These are phyloP conservation scores for Acanthornis magna DNA, from an alignment of 2,797 vertebrate species.

Conservation along the genomic window DNA sequence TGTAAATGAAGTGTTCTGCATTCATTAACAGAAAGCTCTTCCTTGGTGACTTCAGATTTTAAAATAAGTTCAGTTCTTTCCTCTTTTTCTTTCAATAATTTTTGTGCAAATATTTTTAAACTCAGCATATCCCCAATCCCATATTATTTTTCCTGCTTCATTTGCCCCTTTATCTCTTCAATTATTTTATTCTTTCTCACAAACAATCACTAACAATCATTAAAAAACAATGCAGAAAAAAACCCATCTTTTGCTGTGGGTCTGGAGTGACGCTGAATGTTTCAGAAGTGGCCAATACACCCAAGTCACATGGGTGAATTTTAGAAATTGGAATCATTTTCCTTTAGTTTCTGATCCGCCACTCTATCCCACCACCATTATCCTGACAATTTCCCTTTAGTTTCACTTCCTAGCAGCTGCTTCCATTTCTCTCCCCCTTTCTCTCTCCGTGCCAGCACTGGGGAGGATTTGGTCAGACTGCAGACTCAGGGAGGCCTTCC, in stretches of 20 bases:
- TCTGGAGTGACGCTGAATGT: background rate
- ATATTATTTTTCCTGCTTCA: background rate
- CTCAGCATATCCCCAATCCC: background rate
- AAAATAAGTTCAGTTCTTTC: background rate
- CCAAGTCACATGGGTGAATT: rapidly evolving
- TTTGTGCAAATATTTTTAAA: background rate
- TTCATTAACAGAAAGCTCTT: background rate
- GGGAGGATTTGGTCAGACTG: background rate
- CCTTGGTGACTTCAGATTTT: background rate
- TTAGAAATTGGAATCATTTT: background rate
- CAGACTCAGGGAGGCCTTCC: background rate
- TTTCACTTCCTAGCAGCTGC: constrained; percentile 9
- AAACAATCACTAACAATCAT: background rate
- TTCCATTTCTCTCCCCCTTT: background rate
- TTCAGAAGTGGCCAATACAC: background rate
- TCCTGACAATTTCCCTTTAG: background rate
- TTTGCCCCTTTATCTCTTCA: background rate
- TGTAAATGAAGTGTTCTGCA: background rate
- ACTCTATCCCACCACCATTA: background rate
- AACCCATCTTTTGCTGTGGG: rapidly evolving
- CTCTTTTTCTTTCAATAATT: background rate
- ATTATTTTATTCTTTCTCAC: background rate
- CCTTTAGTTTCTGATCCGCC: background rate
- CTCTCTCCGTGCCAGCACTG: background rate
- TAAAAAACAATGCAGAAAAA: background rate